These are phyloP conservation scores for Rhopalosiphum padi DNA, from an alignment of 1,140 invertebrate genomes.

Conservation along the genomic window DNA sequence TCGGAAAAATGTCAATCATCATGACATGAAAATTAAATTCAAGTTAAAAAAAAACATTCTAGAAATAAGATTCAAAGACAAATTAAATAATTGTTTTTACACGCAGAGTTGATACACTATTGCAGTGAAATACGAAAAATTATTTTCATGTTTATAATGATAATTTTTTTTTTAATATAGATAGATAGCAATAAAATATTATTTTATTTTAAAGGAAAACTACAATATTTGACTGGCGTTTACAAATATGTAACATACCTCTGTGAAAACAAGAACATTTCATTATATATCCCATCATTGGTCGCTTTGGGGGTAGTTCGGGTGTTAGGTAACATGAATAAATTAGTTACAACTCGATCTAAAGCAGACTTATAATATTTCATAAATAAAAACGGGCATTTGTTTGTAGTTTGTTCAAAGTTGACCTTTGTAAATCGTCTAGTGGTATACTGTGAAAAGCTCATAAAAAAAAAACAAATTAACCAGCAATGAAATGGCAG, in stretches of 20 bases:
- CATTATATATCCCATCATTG: conserved; percentile 56
- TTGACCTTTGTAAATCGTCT: conserved; percentile 32
- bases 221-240: conserved; percentile 17
- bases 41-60: background rate
- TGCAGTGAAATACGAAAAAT: background rate
- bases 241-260: conserved; percentile 46
- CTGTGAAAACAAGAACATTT: conserved; percentile 53
- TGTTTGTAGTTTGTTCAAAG: background rate
- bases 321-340: conserved; percentile 34
- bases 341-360: background rate
- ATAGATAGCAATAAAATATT: background rate
- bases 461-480: conserved; percentile 28
- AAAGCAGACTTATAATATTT: background rate
- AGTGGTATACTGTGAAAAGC: conserved; percentile 20
- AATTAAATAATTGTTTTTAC: background rate
- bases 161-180: background rate
- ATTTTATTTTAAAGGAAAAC: background rate
- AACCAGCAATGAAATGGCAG: background rate
- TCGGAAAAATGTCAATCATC: background rate
- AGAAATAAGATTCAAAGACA: background rate
- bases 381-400: background rate
- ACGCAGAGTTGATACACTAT: background rate
- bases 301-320: conserved; percentile 23
- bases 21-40: background rate
- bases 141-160: background rate